A percentile compares a stretch with the other conserved stretches of the same genome.
Evolutionary conservation across 2,113 vertebrate species (phyloP).

Genomic region (Halichoeres trimaculatus): DNA sequence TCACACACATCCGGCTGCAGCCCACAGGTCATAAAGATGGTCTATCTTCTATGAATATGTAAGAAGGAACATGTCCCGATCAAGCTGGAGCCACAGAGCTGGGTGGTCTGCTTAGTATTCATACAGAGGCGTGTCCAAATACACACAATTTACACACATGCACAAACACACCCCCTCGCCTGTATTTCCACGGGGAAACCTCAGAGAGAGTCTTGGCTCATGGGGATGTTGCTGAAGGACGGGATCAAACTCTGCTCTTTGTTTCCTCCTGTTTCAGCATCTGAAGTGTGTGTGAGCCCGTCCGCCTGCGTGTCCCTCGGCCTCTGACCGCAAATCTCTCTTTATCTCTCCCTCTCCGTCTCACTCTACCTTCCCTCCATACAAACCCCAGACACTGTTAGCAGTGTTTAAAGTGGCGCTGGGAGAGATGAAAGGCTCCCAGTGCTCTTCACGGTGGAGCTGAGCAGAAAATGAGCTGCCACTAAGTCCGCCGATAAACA

Average conservation of each 20-base stretch:
- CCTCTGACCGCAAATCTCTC: conserved; percentile 70
- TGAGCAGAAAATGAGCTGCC: conserved; percentile 79
- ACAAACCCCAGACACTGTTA: conserved; percentile 54
- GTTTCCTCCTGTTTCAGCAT: conserved; percentile 54
- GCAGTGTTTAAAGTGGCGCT: conserved; percentile 55
- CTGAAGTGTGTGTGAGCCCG: conserved; percentile 30
- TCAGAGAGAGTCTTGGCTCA: conserved; percentile 42
- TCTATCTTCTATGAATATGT: conserved; percentile 50
- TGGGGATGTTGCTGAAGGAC: conserved; percentile 47
- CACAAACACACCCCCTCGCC: background rate
- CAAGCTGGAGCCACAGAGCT: conserved; percentile 50
- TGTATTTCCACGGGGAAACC: conserved; percentile 42
- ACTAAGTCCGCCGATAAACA: conserved; percentile 76
- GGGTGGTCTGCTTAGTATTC: conserved; percentile 65
- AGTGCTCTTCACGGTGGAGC: conserved; percentile 74
- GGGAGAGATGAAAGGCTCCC: conserved; percentile 77
- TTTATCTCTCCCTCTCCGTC: conserved; percentile 44
- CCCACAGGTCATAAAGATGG: conserved; percentile 43
- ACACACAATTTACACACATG: conserved; percentile 34
- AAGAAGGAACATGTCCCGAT: conserved; percentile 46
- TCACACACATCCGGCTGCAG: conserved; percentile 21
- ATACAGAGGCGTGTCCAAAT: conserved; percentile 30
- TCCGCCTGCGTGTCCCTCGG: conserved; percentile 27
- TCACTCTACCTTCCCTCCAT: conserved; percentile 54
- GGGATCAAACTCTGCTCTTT: conserved; percentile 65